Percentiles rank a stretch among this genome's conserved stretches.
These are phyloP conservation scores for Drosophila insularis DNA, from an alignment of 1,140 invertebrate genomes.

Conservation along the genomic window DNA sequence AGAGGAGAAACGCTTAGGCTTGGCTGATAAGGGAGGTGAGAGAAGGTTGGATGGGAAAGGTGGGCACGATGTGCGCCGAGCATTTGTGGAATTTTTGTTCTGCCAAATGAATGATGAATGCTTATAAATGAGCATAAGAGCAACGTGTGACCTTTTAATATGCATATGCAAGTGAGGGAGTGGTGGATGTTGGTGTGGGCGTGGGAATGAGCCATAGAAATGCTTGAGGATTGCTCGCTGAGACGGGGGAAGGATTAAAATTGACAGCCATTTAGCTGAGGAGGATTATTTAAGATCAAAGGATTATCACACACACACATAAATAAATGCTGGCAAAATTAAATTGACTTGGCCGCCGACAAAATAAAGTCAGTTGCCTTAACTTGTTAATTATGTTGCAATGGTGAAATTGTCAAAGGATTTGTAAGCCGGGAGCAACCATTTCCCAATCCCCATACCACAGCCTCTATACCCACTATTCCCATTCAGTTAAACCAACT, in stretches of 20 bases:
- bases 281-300: constrained; percentile 6
- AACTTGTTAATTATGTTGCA: constrained; percentile 49
- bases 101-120: constrained; percentile 76
- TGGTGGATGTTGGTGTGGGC: constrained; percentile 24
- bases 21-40: background rate
- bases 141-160: constrained; percentile 60
- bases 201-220: background rate
- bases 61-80: constrained; percentile 44
- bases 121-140: constrained; percentile 68
- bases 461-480: background rate
- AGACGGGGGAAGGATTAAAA: background rate
- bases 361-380: constrained; percentile 14
- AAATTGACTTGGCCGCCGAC: constrained; percentile 3
- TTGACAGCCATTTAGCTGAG: constrained; percentile 10
- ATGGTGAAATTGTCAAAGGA: constrained; percentile 52
- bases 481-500: constrained; percentile 4
- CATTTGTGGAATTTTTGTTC: constrained; percentile 63
- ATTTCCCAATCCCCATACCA: background rate
- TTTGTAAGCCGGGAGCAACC: constrained; percentile 11
- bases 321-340: background rate
- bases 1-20: background rate
- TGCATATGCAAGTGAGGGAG: constrained; percentile 35
- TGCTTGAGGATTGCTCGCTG: background rate
- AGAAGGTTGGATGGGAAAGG: background rate
- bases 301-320: background rate